Conservation (phyloP, 2,888 invertebrate genomes). For the Lycocerus yunnanus region DNA sequence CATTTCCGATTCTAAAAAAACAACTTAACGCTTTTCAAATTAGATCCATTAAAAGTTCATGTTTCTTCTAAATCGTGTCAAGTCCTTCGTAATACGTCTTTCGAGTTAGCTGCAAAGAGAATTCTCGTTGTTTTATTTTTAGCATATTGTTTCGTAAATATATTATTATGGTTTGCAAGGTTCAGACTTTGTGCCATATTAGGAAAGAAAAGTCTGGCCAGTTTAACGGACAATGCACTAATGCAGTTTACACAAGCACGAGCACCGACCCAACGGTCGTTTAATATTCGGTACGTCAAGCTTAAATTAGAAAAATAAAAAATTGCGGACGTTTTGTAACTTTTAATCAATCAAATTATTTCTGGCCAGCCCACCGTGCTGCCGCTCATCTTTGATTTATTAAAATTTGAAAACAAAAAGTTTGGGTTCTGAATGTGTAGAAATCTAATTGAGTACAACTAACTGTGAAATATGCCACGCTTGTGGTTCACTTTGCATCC, state of each 20-base stretch:
- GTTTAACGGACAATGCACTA: constrained; percentile 11
- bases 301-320: background rate
- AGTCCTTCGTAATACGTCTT: background rate
- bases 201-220: constrained; percentile 11
- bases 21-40: background rate
- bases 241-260: background rate
- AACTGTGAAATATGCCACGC: background rate
- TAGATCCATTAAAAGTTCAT: background rate
- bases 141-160: constrained; percentile 4
- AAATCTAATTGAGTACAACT: constrained; percentile 1
- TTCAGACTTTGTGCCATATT: constrained; percentile 11
- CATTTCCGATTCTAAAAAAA: background rate
- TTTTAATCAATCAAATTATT: background rate
- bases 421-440: background rate
- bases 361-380: background rate
- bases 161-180: background rate
- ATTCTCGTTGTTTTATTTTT: constrained; percentile 4
- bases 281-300: background rate
- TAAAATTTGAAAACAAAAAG: background rate
- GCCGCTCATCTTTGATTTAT: background rate
- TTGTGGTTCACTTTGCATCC: constrained; percentile 6
- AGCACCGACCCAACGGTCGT: background rate
- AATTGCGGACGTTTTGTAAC: background rate
- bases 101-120: background rate
- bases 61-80: background rate